Conservation (phyloP, 2,113 vertebrate species). For the Serinus canaria region DNA sequence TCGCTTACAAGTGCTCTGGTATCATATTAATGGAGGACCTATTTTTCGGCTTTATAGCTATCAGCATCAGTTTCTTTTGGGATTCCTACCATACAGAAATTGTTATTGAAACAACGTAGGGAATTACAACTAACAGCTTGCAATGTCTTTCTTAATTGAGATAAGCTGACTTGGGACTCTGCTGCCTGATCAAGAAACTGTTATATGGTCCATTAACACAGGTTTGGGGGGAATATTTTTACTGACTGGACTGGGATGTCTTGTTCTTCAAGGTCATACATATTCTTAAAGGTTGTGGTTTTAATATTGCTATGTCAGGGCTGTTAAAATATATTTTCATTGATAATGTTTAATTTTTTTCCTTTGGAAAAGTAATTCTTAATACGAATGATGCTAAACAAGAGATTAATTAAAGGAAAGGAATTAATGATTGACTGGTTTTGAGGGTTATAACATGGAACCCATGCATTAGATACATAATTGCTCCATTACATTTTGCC, state of each 20-base stretch:
- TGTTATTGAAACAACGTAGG: background rate
- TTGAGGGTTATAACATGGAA: background rate
- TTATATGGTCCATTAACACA: background rate
- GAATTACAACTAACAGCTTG: background rate
- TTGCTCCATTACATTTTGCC: background rate
- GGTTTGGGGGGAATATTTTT: background rate
- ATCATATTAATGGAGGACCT: background rate
- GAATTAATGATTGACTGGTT: background rate
- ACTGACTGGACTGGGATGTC: background rate
- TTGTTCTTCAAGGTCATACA: background rate
- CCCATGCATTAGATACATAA: accelerated
- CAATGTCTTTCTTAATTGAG: background rate
- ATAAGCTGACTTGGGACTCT: accelerated
- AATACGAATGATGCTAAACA: background rate
- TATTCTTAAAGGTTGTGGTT: background rate
- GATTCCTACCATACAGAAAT: background rate
- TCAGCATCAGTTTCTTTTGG: background rate
- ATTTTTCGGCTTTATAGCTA: background rate
- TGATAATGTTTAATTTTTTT: background rate
- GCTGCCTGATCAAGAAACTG: background rate
- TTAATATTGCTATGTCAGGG: background rate
- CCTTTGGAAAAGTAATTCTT: background rate
- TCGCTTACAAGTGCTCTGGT: background rate
- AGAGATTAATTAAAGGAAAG: background rate
- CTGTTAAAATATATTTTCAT: background rate